These are phyloP conservation scores for Anabas testudineus DNA, from an alignment of 2,797 vertebrate species.

Conservation along the genomic window DNA sequence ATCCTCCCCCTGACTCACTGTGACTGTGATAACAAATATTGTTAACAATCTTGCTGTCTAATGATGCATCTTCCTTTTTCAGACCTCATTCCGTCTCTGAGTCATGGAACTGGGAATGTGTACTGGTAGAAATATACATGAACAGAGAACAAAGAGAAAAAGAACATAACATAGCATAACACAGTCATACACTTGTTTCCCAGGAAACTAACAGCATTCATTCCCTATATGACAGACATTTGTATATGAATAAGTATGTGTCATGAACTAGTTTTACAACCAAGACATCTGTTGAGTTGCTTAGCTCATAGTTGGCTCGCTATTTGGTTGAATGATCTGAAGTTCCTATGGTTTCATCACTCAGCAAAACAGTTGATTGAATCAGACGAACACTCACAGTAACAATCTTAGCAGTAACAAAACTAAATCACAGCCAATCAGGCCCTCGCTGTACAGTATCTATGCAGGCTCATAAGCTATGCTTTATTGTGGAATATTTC, in stretches of 20 bases:
- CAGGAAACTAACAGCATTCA: slow-evolving; percentile 25
- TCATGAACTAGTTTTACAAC: slow-evolving; percentile 50
- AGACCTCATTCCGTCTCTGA: slow-evolving; percentile 25
- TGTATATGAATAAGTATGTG: slow-evolving; percentile 46
- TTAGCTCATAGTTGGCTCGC: slow-evolving; percentile 56
- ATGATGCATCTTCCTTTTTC: slow-evolving; percentile 32
- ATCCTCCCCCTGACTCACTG: slow-evolving; percentile 29
- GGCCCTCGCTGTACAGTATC: slow-evolving; percentile 16
- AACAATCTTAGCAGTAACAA: slow-evolving; percentile 11
- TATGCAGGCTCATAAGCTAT: slow-evolving; percentile 17
- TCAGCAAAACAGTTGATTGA: slow-evolving; percentile 58
- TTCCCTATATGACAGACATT: slow-evolving; percentile 23
- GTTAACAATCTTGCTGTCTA: slow-evolving; percentile 38
- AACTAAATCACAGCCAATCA: slow-evolving; percentile 24
- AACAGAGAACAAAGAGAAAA: slow-evolving; percentile 4
- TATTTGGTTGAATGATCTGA: slow-evolving; percentile 45
- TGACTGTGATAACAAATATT: slow-evolving; percentile 47
- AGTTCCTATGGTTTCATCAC: slow-evolving; percentile 66
- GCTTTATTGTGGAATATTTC: slow-evolving; percentile 9
- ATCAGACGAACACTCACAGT: slow-evolving; percentile 28
- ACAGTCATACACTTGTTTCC: slow-evolving; percentile 7
- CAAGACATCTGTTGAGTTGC: slow-evolving; percentile 64
- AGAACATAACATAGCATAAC: not conserved
- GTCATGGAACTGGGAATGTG: slow-evolving; percentile 22
- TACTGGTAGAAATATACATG: slow-evolving; percentile 28